Base-by-base conservation (phyloP, 1,140 invertebrate species). In the Ostrea denselamellosa region DNA sequence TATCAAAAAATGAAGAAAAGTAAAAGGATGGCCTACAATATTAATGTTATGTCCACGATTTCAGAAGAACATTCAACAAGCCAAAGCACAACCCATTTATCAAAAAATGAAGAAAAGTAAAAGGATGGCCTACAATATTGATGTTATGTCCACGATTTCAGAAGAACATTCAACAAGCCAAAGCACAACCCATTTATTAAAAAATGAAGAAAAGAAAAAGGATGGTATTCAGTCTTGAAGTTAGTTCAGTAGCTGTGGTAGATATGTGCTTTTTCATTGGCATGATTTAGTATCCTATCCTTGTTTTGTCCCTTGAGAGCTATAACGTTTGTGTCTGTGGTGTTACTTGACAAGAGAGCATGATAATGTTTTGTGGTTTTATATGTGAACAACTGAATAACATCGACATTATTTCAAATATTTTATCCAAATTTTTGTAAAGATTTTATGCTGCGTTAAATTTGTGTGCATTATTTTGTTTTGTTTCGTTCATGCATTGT, bases 101-200 rank as follows among this genome's bases (percentile, higher is more conserved):
- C 81, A 83, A 52, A 54, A 83, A 83, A 83, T 54, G 51, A 51
- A 17, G 44, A n/a, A 83, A 83, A 54, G 52, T 17, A 44, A 2
- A 5, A n/a, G n/a, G n/a, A n/a, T 62, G 9, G 85, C 82, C 54
- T 89, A 89, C 28, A 85, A 89, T 85, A 83, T 89, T 25, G 88
- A 89, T 58, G 83, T 89, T n/a, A 89, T 89, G 88, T 86, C 81
- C 51, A 89, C 83, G 3, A 89, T 89, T 8, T 89, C 88, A 51
- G 88, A 89, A 71, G 85, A 85, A 58, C 83, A 85, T 19, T 77
- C 85, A 52, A 77, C 85, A 52, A 58, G 68, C 71, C 85, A 77
- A 12, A 77, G 65, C 14, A 86, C 65, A 34, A 53, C 68, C 44
- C 52, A 34, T 77, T 81, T 71, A 28, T 83, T 44, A 83, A 52